Base-by-base conservation (phyloP, 2,888 invertebrate species). In the Nyleta sp. region DNA sequence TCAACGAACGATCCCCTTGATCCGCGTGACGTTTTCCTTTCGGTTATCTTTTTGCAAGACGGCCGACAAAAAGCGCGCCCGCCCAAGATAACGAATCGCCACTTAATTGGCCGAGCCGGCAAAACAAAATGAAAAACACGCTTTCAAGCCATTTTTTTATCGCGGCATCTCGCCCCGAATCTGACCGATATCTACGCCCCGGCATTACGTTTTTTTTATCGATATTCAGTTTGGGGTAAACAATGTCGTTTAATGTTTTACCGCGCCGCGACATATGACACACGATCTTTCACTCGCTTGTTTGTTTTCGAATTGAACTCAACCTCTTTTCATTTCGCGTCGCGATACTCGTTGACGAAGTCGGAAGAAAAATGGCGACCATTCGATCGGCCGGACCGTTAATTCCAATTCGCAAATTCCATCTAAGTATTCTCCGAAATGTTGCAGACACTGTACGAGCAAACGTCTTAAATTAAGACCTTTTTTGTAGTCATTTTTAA, bases 201-300 rank as follows among this genome's bases (percentile, higher is more conserved):
- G 15, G 15, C 31, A 55, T 62, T 55, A 64, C 48, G 33, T 24
- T 24, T 38, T 71, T 60, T 64, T 55, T 68, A 68, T 68, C 68
- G 62, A 62, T 68, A 35, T 44, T 55, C 64, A 38, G 68, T 46
- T 62, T 22, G 44, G 18, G 22, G 68, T 75, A 62, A 75, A 75
- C 75, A 75, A 68, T 75, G 50, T 68, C 48, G 55, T 68, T 59
- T 68, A 68, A 75, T 68, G 50, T 74, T 74, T 67, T 62, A 60
- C 53, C 40, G 35, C 28, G 22, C 60, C 15, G 48, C 53, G 59
- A 74, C 67, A 55, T 64, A 64, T 64, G 57, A 72, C 62, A 48
- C 57, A 53, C 48, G 64, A 72, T 64, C 46, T 64, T 64, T 72
- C 72, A 64, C 22, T 28, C 42, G 53, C 7, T 71, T 65, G 46